Evolutionary conservation across 1,140 invertebrate species (phyloP).

Genomic region (Tachypleus tridentatus): DNA sequence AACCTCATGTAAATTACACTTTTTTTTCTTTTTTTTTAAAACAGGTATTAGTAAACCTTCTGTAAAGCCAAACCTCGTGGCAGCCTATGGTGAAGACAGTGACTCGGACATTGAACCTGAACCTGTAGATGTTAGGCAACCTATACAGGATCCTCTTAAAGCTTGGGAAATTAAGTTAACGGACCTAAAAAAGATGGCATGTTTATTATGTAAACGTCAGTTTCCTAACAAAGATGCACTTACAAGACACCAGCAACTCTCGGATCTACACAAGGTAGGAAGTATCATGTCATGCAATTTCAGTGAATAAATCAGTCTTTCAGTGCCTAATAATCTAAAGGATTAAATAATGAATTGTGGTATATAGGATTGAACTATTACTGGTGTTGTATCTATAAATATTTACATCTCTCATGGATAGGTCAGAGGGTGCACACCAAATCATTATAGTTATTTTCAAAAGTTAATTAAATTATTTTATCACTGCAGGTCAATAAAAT

Average conservation of each 20-base stretch:
- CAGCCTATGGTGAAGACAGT: slow-evolving; percentile 17
- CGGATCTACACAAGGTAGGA: slow-evolving; percentile 77
- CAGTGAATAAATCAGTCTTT: no score
- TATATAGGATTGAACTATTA: no score
- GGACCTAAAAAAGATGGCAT: slow-evolving; percentile 83
- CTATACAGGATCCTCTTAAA: slow-evolving; percentile 9
- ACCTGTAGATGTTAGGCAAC: slow-evolving; percentile 9
- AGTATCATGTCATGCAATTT: no score
- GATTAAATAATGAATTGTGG: no score
- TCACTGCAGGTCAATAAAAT: no score
- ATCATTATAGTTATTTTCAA: no score
- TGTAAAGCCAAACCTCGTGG: slow-evolving; percentile 3
- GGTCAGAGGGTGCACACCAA: no score
- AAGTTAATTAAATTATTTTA: no score
- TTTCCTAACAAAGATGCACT: slow-evolving; percentile 81
- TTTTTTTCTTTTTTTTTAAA: not conserved
- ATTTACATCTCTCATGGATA: no score
- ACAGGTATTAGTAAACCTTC: not conserved
- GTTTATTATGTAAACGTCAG: slow-evolving; percentile 87
- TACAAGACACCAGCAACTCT: slow-evolving; percentile 80
- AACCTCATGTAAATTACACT: not conserved
- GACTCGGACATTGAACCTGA: slow-evolving; percentile 18
- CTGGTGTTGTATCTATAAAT: no score
- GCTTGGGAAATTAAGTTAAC: slow-evolving; percentile 46
- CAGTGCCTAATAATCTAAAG: no score